Evolutionary conservation across 2,888 invertebrate genomes (phyloP).

Genomic region (Drosophila siamana): DNA sequence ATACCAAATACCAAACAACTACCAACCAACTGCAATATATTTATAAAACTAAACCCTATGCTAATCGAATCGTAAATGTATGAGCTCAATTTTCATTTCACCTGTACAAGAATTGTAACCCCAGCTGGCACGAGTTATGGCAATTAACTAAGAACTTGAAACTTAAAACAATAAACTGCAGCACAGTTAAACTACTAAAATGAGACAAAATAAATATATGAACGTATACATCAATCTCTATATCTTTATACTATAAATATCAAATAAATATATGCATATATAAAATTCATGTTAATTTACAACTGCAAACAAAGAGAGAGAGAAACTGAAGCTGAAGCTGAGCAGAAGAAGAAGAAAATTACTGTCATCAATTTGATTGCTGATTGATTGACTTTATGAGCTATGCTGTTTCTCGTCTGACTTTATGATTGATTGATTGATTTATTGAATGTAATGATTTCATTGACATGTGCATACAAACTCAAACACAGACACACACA

Average conservation of each 20-base stretch:
- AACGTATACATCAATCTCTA: constrained; percentile 8
- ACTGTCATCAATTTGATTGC: constrained; percentile 63
- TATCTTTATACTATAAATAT: constrained; percentile 17
- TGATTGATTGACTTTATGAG: constrained; percentile 64
- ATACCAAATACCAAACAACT: constrained; percentile 12
- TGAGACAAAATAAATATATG: constrained; percentile 16
- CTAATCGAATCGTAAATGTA: constrained; percentile 67
- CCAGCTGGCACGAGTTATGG: constrained; percentile 86
- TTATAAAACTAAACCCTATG: constrained; percentile 38
- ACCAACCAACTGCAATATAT: constrained; percentile 29
- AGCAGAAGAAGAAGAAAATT: constrained; percentile 24
- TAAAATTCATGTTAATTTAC: constrained; percentile 29
- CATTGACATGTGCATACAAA: constrained; percentile 54
- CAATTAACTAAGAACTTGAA: constrained; percentile 66
- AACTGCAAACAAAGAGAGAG: constrained; percentile 5
- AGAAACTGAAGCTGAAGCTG: constrained; percentile 12
- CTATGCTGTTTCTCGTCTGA: constrained; percentile 52
- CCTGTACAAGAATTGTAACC: constrained; percentile 81
- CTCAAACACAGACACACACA: not conserved
- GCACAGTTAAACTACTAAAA: constrained; percentile 42
- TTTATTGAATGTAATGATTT: constrained; percentile 61
- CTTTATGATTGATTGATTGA: constrained; percentile 70
- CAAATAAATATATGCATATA: constrained; percentile 20
- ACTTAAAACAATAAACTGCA: constrained; percentile 47
- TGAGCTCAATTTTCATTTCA: constrained; percentile 64